These are phyloP conservation scores for Zaprionus vittiger DNA, from an alignment of 1,140 invertebrate species.

Conservation along the genomic window DNA sequence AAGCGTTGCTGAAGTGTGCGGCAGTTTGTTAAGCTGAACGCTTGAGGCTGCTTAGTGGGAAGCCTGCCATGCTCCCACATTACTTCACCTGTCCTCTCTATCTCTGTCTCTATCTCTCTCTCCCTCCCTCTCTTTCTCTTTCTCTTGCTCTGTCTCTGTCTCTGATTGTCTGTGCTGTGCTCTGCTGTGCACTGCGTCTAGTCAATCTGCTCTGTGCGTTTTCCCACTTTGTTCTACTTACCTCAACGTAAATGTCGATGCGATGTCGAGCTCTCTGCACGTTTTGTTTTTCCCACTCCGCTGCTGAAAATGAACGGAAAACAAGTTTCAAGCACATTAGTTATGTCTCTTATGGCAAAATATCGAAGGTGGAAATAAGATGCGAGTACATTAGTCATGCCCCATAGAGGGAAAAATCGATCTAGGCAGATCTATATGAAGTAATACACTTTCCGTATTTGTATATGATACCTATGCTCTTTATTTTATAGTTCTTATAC, in stretches of 20 bases:
- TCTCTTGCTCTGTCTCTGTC: neutral
- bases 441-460: no score
- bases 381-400: neutral
- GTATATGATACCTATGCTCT: no score
- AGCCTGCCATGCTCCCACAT: neutral
- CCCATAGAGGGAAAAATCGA: neutral
- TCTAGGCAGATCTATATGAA: no score
- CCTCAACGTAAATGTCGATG: slow-evolving; percentile 1
- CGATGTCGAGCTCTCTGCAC: neutral
- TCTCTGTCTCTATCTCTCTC: neutral
- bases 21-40: slow-evolving; percentile 19
- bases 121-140: neutral
- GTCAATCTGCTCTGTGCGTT: slow-evolving; percentile 4
- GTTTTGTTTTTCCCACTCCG: neutral
- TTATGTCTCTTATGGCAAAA: neutral
- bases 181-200: neutral
- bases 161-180: neutral
- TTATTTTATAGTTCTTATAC: no score
- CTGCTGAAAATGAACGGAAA: slow-evolving; percentile 1
- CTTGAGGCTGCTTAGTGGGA: slow-evolving; percentile 27
- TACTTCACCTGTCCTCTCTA: neutral
- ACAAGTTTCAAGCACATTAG: slow-evolving; percentile 3
- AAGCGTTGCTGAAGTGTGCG: slow-evolving; percentile 58
- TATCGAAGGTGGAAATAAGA: neutral
- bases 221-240: slow-evolving; percentile 7